Evolutionary conservation across 2,113 vertebrate species (phyloP).

Genomic region (Gorsachius goisagi): DNA sequence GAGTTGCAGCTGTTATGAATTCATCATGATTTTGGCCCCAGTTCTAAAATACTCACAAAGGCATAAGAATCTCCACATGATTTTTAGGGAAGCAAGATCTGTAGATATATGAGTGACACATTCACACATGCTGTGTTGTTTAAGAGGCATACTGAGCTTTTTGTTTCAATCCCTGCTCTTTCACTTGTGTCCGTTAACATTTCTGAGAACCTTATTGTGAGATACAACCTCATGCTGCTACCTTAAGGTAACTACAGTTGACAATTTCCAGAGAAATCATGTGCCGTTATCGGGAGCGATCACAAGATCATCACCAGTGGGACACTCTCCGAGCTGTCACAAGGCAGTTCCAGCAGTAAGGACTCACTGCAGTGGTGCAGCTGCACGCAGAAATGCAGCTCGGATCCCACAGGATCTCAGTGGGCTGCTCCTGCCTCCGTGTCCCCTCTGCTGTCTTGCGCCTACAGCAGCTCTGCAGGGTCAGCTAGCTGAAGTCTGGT

Average conservation of each 20-base stretch:
- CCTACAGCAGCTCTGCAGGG: background rate
- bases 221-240: background rate
- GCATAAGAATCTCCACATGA: constrained; percentile 33
- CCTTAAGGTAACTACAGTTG: background rate
- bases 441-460: background rate
- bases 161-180: background rate
- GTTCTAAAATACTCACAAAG: constrained; percentile 49
- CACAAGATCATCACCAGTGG: background rate
- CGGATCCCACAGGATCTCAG: rapidly evolving
- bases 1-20: constrained; percentile 55
- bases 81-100: constrained; percentile 22
- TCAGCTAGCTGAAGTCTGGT: background rate
- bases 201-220: background rate
- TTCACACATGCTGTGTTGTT: constrained; percentile 16
- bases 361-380: background rate
- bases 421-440: background rate
- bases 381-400: background rate
- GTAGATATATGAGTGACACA: background rate
- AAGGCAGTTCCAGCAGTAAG: background rate
- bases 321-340: background rate
- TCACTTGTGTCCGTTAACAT: background rate
- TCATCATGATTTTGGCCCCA: constrained; percentile 38
- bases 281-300: rapidly evolving
- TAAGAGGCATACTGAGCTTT: background rate
- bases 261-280: background rate